A percentile compares a stretch with the other conserved stretches of the same genome.
These are phyloP conservation scores for Thinocorus orbignyianus DNA, from an alignment of 2,113 vertebrate genomes.

Conservation along the genomic window DNA sequence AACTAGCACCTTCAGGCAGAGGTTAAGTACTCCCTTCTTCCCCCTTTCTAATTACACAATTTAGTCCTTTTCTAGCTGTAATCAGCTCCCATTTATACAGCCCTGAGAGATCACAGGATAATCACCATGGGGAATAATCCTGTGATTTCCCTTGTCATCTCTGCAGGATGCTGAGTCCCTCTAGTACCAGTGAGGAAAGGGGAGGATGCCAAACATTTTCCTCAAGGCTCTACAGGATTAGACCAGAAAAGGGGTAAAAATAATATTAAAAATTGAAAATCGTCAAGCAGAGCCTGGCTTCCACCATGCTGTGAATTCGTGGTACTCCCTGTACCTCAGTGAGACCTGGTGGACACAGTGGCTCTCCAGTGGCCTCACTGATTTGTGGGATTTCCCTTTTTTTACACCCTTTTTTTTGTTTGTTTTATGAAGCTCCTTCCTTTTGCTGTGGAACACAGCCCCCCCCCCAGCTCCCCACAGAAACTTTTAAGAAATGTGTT, in stretches of 20 bases:
- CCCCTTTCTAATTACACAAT: slow-evolving; percentile 55
- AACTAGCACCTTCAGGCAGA: neutral
- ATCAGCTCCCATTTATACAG: slow-evolving; percentile 57
- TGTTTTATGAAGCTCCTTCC: neutral
- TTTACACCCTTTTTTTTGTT: neutral
- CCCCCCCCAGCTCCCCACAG: neutral
- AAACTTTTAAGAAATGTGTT: neutral
- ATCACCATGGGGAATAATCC: slow-evolving; percentile 53
- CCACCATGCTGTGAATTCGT: neutral
- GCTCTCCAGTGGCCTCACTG: neutral
- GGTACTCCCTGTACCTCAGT: too few relatives aligned
- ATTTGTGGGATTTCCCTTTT: neutral
- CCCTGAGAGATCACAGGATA: slow-evolving; percentile 46
- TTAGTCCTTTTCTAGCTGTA: slow-evolving; percentile 47
- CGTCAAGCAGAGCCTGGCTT: neutral
- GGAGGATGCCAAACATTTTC: neutral
- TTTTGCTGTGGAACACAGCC: neutral
- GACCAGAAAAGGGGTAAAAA: neutral
- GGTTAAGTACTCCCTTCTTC: neutral
- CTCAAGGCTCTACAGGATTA: neutral
- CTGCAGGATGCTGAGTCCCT: slow-evolving; percentile 15
- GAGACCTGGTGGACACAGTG: neutral
- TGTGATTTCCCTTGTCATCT: slow-evolving; percentile 32
- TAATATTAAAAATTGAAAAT: too few relatives aligned
- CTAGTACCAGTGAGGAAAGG: neutral